These are phyloP conservation scores for Actenoides hombroni DNA, from an alignment of 2,113 vertebrate genomes.

Conservation along the genomic window DNA sequence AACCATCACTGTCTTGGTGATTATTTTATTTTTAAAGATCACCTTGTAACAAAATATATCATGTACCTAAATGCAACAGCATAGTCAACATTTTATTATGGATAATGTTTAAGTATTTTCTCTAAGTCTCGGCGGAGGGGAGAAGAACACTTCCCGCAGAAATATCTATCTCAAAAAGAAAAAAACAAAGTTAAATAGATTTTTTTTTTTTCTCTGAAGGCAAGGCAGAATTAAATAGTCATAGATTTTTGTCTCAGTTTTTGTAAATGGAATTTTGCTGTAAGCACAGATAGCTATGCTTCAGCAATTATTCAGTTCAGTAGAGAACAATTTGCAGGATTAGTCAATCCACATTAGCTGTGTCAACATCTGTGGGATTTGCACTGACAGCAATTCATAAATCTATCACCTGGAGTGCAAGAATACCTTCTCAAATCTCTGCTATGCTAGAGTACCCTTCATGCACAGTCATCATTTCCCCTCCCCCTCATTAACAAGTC, in stretches of 20 bases:
- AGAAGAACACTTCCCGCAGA: not conserved
- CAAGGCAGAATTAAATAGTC: not conserved
- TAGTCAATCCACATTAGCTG: slow-evolving; percentile 13
- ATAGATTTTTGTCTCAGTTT: not conserved
- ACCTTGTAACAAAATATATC: not conserved
- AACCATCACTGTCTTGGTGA: not conserved
- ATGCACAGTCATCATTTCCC: not conserved
- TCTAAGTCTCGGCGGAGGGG: not conserved
- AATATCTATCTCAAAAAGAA: not conserved
- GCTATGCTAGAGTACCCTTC: not conserved
- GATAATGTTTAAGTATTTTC: not conserved
- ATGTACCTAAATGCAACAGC: not conserved
- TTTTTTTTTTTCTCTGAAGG: not conserved
- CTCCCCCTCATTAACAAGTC: not conserved
- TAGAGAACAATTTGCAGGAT: slow-evolving; percentile 25
- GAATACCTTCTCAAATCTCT: not conserved
- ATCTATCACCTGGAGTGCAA: not conserved
- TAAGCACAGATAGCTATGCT: slow-evolving; percentile 23
- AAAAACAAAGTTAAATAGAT: not conserved
- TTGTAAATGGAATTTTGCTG: slow-evolving; percentile 27
- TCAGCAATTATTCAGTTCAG: slow-evolving; percentile 35
- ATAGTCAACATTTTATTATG: not conserved
- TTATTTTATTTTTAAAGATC: not conserved
- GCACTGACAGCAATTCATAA: slow-evolving; percentile 9
- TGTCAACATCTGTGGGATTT: slow-evolving; percentile 37